Percentiles rank a stretch among this genome's conserved stretches.
These are phyloP conservation scores for Drosophila formosana DNA, from an alignment of 2,888 invertebrate species.

Conservation along the genomic window DNA sequence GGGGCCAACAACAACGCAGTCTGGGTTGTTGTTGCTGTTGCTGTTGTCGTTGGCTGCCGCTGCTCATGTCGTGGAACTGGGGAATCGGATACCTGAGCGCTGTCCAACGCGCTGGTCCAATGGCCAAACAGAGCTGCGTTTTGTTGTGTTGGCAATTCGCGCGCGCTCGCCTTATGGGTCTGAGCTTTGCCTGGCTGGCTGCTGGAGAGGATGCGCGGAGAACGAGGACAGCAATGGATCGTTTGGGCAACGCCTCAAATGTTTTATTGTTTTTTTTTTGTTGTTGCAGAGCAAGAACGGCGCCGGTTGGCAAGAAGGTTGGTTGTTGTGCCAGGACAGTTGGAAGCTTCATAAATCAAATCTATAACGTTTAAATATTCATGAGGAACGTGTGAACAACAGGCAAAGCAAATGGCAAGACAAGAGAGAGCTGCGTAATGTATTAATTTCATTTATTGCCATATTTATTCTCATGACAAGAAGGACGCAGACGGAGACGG, in stretches of 20 bases:
- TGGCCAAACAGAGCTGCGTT: conserved; percentile 62
- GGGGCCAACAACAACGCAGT: conserved; percentile 14
- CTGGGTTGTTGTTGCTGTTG: conserved; percentile 7
- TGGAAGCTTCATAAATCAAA: conserved; percentile 68
- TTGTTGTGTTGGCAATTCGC: conserved; percentile 45
- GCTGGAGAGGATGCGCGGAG: not conserved
- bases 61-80: conserved; percentile 68
- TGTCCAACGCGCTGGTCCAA: conserved; percentile 70
- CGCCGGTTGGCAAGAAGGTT: conserved; percentile 34
- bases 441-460: conserved; percentile 83
- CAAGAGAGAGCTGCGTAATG: conserved; percentile 56
- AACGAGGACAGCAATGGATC: conserved; percentile 43
- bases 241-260: conserved; percentile 72
- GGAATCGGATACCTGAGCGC: conserved; percentile 73
- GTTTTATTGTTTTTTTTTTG: conserved; percentile 63
- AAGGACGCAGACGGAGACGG: not conserved
- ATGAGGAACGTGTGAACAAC: conserved; percentile 71
- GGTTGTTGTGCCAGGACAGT: conserved; percentile 26
- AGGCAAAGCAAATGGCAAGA: conserved; percentile 31
- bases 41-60: conserved; percentile 38
- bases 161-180: conserved; percentile 50
- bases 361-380: conserved; percentile 73
- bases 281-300: conserved; percentile 34
- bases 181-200: conserved; percentile 19
- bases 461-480: conserved; percentile 73